A percentile compares a stretch with the other conserved stretches of the same genome.
These are phyloP conservation scores for Scotopteryx bipunctaria DNA, from an alignment of 2,888 invertebrate species.

Conservation along the genomic window DNA sequence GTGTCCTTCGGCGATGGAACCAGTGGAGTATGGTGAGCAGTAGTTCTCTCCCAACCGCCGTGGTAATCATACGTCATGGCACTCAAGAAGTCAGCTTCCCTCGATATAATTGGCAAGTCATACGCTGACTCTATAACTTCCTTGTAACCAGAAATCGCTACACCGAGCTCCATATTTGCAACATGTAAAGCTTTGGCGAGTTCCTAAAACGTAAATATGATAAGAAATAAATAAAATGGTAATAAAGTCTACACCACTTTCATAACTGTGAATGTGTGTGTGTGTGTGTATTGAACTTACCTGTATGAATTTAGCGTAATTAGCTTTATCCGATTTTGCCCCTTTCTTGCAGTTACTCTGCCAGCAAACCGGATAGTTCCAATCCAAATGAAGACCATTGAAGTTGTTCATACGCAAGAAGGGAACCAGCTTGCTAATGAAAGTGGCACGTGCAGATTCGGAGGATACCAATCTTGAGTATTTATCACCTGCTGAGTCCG, in stretches of 20 bases:
- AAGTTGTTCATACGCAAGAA: slow-evolving; percentile 91
- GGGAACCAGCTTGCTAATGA: slow-evolving; percentile 86
- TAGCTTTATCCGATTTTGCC: slow-evolving; percentile 89
- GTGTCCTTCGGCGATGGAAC: slow-evolving; percentile 85
- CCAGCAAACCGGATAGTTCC: slow-evolving; percentile 98
- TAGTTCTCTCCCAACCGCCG: slow-evolving; percentile 92
- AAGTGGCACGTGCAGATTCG: slow-evolving; percentile 85
- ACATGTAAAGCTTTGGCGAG: slow-evolving; percentile 85
- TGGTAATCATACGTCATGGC: slow-evolving; percentile 96
- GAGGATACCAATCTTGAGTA: slow-evolving; percentile 91
- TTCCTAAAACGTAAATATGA: slow-evolving; percentile 74
- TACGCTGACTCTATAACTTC: slow-evolving; percentile 95
- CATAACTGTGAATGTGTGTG: too few species aligned
- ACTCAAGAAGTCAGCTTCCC: slow-evolving; percentile 89
- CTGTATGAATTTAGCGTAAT: slow-evolving; percentile 89
- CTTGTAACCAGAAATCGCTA: slow-evolving; percentile 94
- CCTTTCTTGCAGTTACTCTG: slow-evolving; percentile 94
- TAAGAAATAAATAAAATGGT: too few species aligned
- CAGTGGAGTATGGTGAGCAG: slow-evolving; percentile 92
- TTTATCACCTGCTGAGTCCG: slow-evolving; percentile 94
- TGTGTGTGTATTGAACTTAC: slow-evolving; percentile 60
- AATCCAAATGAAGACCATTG: slow-evolving; percentile 94
- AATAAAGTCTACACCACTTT: too few species aligned
- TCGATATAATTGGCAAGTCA: slow-evolving; percentile 88
- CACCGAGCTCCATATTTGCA: slow-evolving; percentile 89